phyloP scores from a whole-genome alignment of 2,797 vertebrate species.

The Anas acuta region DNA sequence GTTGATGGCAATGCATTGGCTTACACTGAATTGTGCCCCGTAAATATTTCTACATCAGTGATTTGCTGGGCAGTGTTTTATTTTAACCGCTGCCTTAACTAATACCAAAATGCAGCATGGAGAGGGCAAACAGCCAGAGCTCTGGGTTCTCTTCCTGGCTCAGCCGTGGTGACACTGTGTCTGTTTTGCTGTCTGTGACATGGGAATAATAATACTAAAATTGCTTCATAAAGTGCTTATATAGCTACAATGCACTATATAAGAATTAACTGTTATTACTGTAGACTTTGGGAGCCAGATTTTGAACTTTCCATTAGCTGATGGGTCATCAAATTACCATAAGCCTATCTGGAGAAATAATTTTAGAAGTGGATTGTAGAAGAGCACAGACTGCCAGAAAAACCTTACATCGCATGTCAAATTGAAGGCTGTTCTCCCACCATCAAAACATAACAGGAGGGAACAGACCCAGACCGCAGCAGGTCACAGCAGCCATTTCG shows the following conservation, averaged over 20 bases:
- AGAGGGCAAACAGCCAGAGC: conserved; percentile 15
- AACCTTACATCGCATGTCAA: not conserved
- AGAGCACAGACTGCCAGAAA: not conserved
- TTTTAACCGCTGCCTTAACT: not conserved
- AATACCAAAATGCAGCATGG: not conserved
- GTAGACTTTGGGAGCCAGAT: not conserved
- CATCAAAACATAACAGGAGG: not conserved
- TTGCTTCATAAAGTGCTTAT: not conserved
- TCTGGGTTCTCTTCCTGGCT: not conserved
- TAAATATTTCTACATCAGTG: not conserved
- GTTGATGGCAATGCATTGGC: not conserved
- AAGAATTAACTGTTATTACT: conserved; percentile 2
- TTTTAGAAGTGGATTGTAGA: not conserved
- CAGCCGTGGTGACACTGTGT: accelerated
- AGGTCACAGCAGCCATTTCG: not conserved
- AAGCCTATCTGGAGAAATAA: not conserved
- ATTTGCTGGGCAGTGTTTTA: not conserved
- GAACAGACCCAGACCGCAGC: not conserved
- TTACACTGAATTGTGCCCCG: not conserved
- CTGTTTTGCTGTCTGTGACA: not conserved
- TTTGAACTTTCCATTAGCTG: not conserved
- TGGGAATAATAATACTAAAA: not conserved
- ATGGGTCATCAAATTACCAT: not conserved
- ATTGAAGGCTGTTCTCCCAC: not conserved
- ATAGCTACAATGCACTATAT: not conserved